Conservation (phyloP, 2,888 invertebrate species). For the Caenorhabditis sp. region DNA sequence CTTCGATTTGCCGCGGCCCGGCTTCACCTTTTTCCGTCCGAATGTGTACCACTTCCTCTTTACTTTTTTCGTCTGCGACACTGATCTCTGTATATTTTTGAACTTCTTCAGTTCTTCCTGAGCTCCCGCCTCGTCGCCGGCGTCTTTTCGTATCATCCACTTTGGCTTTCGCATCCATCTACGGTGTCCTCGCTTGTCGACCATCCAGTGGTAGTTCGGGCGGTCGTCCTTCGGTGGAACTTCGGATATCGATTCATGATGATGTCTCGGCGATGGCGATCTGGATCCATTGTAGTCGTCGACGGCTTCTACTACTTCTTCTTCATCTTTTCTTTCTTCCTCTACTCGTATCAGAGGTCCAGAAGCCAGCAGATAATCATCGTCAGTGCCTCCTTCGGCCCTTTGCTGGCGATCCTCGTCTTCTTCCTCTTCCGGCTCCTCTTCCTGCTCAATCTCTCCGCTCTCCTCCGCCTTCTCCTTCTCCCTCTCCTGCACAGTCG, state of each 20-base stretch:
- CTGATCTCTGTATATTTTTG: too few species aligned
- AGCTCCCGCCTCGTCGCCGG: not conserved
- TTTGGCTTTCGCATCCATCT: not conserved
- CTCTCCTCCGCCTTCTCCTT: not conserved
- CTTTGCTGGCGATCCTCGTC: not conserved
- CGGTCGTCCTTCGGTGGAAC: conserved; percentile 4
- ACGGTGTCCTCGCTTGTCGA: not conserved
- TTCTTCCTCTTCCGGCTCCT: not conserved
- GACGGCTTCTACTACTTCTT: too few species aligned
- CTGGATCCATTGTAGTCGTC: not conserved
- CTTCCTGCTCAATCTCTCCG: not conserved
- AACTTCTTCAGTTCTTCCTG: too few species aligned
- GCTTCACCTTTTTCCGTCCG: too few species aligned
- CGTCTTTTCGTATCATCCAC: not conserved
- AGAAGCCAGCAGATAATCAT: not conserved
- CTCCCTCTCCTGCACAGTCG: not conserved
- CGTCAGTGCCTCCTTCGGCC: not conserved
- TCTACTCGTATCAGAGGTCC: not conserved
- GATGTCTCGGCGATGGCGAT: too few species aligned
- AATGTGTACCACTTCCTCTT: too few species aligned
- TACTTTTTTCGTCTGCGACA: too few species aligned
- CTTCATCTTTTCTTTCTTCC: too few species aligned
- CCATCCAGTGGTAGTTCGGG: not conserved
- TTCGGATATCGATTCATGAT: not conserved
- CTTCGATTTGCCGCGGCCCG: not conserved